Percentiles rank a stretch among this genome's conserved stretches.
Evolutionary conservation across 2,797 vertebrate species (phyloP).

Genomic region (Aselliscus stoliczkanus): DNA sequence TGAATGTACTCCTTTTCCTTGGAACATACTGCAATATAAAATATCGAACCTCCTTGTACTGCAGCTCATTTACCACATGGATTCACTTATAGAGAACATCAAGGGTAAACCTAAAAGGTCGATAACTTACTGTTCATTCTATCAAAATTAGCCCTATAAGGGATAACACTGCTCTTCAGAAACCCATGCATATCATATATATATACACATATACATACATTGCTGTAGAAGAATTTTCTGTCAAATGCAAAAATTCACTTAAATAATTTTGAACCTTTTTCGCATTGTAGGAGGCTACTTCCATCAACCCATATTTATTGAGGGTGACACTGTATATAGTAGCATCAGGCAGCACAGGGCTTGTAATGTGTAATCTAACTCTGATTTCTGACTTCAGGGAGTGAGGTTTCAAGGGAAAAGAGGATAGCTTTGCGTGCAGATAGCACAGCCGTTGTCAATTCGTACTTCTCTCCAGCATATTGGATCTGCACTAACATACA

Average conservation of each 20-base stretch:
- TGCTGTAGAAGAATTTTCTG: neutral
- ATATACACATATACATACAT: too few relatives aligned
- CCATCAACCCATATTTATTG: neutral
- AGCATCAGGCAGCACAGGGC: neutral
- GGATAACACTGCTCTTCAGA: neutral
- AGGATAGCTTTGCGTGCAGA: neutral
- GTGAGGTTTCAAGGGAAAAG: neutral
- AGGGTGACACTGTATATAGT: neutral
- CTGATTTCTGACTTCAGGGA: neutral
- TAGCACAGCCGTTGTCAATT: neutral
- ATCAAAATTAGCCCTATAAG: neutral
- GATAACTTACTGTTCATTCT: neutral
- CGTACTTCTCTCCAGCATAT: neutral
- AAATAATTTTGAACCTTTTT: neutral
- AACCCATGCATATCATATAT: neutral
- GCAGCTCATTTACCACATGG: neutral
- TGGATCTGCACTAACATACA: neutral
- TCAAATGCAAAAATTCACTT: neutral
- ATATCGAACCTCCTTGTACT: neutral
- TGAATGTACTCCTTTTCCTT: neutral
- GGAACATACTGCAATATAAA: neutral
- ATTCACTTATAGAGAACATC: neutral
- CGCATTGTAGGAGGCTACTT: neutral
- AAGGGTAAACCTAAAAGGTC: neutral
- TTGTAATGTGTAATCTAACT: neutral